These are phyloP conservation scores for Scaptomyza montana DNA, from an alignment of 1,140 invertebrate genomes.

Conservation along the genomic window DNA sequence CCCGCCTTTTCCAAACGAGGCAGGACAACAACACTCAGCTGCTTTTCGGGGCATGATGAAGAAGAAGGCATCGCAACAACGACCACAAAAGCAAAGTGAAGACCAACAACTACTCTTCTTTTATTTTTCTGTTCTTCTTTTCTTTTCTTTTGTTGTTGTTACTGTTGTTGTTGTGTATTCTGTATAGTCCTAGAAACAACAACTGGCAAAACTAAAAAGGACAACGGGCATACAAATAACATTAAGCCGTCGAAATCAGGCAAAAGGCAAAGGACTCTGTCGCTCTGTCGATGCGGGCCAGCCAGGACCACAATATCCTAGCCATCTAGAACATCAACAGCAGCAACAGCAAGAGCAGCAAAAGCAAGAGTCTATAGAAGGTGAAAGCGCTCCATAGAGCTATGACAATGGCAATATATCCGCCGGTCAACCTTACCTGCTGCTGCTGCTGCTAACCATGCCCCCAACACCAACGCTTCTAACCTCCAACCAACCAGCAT, in stretches of 20 bases:
- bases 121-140: slow-evolving; percentile 1
- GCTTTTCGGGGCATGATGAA: slow-evolving; percentile 71
- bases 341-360: slow-evolving; percentile 18
- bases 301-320: slow-evolving; percentile 34
- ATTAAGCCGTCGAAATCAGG: slow-evolving; percentile 77
- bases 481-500: background rate
- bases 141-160: slow-evolving; percentile 4
- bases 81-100: slow-evolving; percentile 65
- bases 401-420: slow-evolving; percentile 77
- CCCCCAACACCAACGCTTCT: background rate
- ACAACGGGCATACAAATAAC: slow-evolving; percentile 81
- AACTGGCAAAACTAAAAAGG: slow-evolving; percentile 78
- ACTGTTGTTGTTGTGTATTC: background rate
- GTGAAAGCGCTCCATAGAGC: slow-evolving; percentile 73
- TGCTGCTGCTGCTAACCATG: no score
- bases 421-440: background rate
- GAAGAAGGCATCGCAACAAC: slow-evolving; percentile 75
- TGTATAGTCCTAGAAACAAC: slow-evolving; percentile 68
- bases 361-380: slow-evolving; percentile 58
- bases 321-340: slow-evolving; percentile 61
- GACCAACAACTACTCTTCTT: slow-evolving; percentile 23
- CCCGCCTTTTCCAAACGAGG: slow-evolving; percentile 24
- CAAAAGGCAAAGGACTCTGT: slow-evolving; percentile 52
- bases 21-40: slow-evolving; percentile 67
- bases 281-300: slow-evolving; percentile 54